These are phyloP conservation scores for Hipposideros armiger DNA, from an alignment of 2,113 vertebrate genomes.

Conservation along the genomic window DNA sequence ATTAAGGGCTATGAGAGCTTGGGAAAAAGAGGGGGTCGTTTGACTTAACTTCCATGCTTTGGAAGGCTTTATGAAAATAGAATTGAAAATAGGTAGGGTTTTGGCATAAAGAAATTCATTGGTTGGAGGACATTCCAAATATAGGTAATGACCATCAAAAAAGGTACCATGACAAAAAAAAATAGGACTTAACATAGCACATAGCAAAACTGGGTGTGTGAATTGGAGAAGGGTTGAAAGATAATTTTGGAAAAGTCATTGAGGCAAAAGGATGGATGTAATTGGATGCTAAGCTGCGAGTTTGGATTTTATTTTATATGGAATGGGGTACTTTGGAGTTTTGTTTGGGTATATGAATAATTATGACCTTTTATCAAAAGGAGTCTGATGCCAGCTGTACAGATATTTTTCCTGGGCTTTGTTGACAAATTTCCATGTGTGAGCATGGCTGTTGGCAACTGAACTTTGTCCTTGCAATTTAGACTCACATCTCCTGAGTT, in stretches of 20 bases:
- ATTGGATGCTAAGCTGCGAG: not conserved
- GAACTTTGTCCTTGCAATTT: not conserved
- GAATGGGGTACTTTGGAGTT: not conserved
- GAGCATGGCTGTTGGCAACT: not conserved
- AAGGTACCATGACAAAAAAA: not conserved
- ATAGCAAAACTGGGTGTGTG: not conserved
- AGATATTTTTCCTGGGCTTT: not conserved
- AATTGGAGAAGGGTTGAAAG: not conserved
- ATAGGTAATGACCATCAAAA: not conserved
- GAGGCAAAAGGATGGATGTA: not conserved
- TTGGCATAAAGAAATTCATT: not conserved
- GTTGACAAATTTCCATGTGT: not conserved
- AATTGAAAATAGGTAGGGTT: not conserved
- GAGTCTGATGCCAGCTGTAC: not conserved
- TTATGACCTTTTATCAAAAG: slow-evolving; percentile 24
- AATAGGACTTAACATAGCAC: not conserved
- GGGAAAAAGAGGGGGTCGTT: not conserved
- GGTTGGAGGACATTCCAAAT: not conserved
- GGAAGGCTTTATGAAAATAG: slow-evolving; percentile 3
- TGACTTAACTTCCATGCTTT: not conserved
- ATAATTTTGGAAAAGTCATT: slow-evolving; percentile 1
- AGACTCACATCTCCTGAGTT: not conserved
- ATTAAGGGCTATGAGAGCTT: not conserved
- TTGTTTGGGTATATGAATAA: not conserved
- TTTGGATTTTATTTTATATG: slow-evolving; percentile 15